Evolutionary conservation across 2,797 vertebrate species (phyloP).

Genomic region (Poecile montanus): DNA sequence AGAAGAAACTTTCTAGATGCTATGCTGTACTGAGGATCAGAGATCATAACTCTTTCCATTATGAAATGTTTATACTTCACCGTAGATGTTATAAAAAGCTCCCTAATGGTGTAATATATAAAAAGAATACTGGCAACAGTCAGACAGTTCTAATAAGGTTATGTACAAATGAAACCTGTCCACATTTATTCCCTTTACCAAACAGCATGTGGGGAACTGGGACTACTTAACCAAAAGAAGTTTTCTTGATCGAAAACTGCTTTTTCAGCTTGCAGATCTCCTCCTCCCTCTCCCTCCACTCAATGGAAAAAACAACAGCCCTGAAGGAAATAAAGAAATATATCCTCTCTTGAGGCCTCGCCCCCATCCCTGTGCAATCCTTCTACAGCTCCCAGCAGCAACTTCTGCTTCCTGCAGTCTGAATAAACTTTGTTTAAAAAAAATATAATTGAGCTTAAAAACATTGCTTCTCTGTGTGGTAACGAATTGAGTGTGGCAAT

Average conservation of each 20-base stretch:
- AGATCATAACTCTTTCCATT: constrained; percentile 52
- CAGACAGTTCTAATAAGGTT: constrained; percentile 68
- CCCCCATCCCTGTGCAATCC: constrained; percentile 47
- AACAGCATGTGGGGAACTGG: constrained; percentile 64
- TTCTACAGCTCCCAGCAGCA: constrained; percentile 58
- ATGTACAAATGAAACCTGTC: constrained; percentile 69
- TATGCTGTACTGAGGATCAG: not conserved
- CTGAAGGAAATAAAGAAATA: constrained; percentile 70
- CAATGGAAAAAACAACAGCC: constrained; percentile 71
- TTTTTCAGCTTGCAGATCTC: constrained; percentile 66
- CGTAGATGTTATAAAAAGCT: constrained; percentile 58
- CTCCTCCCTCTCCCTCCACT: constrained; percentile 54
- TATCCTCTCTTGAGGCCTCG: constrained; percentile 64
- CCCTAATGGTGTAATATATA: constrained; percentile 64
- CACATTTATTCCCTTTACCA: constrained; percentile 58
- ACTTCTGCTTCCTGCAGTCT: constrained; percentile 62
- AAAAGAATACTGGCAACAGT: constrained; percentile 58
- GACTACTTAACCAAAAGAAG: constrained; percentile 60
- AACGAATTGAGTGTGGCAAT: constrained; percentile 68
- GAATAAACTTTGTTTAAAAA: constrained; percentile 59
- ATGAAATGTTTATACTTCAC: constrained; percentile 59
- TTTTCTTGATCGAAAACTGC: constrained; percentile 71
- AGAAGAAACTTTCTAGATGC: not conserved
- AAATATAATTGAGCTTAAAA: constrained; percentile 56
- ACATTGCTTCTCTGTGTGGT: constrained; percentile 56